Base-by-base conservation (phyloP, 92 coral and sea anemone species). In the Micromussa lordhowensis region DNA sequence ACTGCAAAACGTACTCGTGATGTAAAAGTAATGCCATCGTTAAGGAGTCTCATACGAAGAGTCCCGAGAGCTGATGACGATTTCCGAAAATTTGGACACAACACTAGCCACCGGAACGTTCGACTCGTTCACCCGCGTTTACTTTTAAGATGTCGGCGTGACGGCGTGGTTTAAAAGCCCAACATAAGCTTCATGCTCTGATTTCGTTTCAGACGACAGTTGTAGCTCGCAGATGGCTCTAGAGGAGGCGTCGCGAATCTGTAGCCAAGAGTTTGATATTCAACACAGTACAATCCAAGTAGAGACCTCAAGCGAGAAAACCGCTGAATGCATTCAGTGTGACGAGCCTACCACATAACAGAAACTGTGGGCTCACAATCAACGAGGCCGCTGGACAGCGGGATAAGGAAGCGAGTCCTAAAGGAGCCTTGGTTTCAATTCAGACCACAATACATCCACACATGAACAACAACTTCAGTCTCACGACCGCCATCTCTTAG, bases 281-380 rank as follows among this genome's bases (percentile, higher is more conserved):
- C 91, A 90, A 49, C 98, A 95, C 75, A 94, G 96, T 38, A 95
- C 98, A 30, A 95, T 95, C 17, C 98, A 95, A 77, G 94, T 95
- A 24, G 98, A 95, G 79, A 92, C 93, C 3, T 92, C 94, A 8
- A 87, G 90, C 26, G 95, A 91, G 68, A 89, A 90, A 54, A 87
- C 93, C 57, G 86, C 70, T 21, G 96, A 91, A 32, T 90, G 96
- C 32, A 64, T 85, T 16, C 88, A 76, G 38, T 85, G 88, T 3
- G 83, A 85, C 30, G 82, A 85, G 76, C 88, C 88, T 59, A 3
- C 32, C 35, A 26, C 48, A 76, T 85, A 31, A 75, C 69, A 66
- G 31, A 32, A 38, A 22, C 64, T 8, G 19, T 4, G 48, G 77
- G 36, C 22, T 18, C 53, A 49, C 9, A 30, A 19, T 59, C 21